Conservation (phyloP, 2,113 vertebrate species). For the Butastur rufipennis region DNA sequence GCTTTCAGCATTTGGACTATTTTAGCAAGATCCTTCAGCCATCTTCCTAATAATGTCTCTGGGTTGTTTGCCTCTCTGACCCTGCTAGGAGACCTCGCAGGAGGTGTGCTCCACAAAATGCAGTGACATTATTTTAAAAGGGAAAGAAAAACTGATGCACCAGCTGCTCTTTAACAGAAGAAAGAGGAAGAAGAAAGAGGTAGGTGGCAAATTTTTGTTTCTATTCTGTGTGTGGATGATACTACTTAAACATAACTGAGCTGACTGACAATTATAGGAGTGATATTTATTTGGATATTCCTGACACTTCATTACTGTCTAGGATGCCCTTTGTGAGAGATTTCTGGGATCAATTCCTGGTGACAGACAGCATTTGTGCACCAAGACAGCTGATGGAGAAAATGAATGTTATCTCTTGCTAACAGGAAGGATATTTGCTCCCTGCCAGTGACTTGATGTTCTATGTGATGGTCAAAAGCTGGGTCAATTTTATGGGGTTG, state of each 20-base stretch:
- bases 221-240: background rate
- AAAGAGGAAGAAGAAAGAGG: background rate
- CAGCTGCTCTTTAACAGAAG: background rate
- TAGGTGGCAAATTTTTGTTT: background rate
- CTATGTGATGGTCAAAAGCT: background rate
- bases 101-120: background rate
- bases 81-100: background rate
- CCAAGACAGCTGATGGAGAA: background rate
- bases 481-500: background rate
- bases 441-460: background rate
- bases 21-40: background rate
- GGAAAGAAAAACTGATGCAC: background rate
- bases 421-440: background rate
- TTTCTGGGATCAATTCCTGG: background rate
- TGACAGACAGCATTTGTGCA: background rate
- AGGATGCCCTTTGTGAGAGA: background rate
- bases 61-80: background rate
- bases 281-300: background rate
- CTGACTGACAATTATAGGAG: background rate
- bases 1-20: background rate
- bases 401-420: slow-evolving; percentile 16
- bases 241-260: background rate
- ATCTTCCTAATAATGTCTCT: background rate
- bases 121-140: background rate
- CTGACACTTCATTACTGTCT: background rate